Evolutionary conservation across 1,140 invertebrate species (phyloP), one percentile per base, ranked within the genome.

Genomic region (Psilanteris sp.): DNA sequence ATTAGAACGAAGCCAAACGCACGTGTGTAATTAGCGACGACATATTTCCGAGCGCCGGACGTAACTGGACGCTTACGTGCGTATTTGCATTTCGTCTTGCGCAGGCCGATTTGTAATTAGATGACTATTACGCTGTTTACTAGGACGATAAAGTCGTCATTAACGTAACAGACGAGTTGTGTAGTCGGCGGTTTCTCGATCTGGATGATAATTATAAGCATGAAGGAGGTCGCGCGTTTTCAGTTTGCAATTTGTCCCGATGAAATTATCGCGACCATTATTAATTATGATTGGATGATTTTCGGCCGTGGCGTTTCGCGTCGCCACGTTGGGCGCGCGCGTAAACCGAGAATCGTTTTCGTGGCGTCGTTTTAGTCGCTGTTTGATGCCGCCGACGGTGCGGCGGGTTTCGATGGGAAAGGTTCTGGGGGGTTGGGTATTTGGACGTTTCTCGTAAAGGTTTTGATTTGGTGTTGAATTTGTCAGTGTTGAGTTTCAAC

Each of bases 1-100:
- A 55, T 75, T 75, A 75, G 72, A 75, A 52, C 41, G 46, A 46
- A 61, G 55, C 27, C 55, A 34, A 68, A 68, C 32, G 46, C 37
- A 59, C 37, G 52, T 66, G 64, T 76, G 64, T 76, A 76, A 76
- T 76, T 70, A 76, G 41, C 57, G 41, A 55, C 64, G 76, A 73
- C 64, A 71, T 78, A 74, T 78, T 78, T 71, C 66, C 74, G 48
- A 71, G 66, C 59, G 59, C 64, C 71, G 76, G 71, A 78, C 76
- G 71, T 74, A 78, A 78, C 64, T 71, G 52, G 70, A 71, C 70
- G 57, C 64, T 78, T 78, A 78, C 76, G 54, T 74, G 54, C 64
- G 59, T 71, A 78, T 78, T 78, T 78, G 59, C 76, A 78, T 78
- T 74, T 78, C 52, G 76, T 74, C 76, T 78, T 74, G 52, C 71